A percentile compares a stretch with the other conserved stretches of the same genome.
Conservation (phyloP, 2,888 invertebrate genomes). For the Ichneumon xanthorius region DNA sequence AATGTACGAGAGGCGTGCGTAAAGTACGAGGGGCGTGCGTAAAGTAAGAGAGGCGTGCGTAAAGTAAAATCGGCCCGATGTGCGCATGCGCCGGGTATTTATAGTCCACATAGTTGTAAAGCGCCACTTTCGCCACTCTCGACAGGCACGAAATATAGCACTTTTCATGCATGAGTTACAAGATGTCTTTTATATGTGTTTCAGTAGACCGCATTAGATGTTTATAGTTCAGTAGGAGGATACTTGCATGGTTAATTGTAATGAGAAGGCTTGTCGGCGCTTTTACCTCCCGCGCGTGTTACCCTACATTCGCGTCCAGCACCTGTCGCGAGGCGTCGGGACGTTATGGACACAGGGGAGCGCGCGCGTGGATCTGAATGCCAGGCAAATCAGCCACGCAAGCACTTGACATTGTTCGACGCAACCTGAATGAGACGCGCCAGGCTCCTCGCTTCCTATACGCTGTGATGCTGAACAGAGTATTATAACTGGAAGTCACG, state of each 20-base stretch:
- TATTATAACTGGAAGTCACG: slow-evolving; percentile 35
- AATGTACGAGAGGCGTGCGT: no score
- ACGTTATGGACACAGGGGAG: slow-evolving; percentile 3
- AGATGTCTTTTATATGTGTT: slow-evolving; percentile 8
- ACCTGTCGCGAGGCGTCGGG: slow-evolving; percentile 60
- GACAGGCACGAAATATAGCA: no score
- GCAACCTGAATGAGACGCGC: slow-evolving; percentile 24
- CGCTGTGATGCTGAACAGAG: not conserved
- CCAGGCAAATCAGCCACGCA: slow-evolving; percentile 29
- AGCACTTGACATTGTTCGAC: slow-evolving; percentile 12
- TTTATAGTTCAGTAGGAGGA: slow-evolving; percentile 26
- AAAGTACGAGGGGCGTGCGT: no score
- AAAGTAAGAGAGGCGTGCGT: no score
- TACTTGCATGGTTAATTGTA: slow-evolving; percentile 43
- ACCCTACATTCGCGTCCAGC: slow-evolving; percentile 66
- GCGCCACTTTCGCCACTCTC: no score
- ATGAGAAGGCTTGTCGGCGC: slow-evolving; percentile 47
- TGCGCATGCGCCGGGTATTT: no score
- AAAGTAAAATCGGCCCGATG: slow-evolving; percentile 1
- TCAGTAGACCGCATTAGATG: slow-evolving; percentile 39
- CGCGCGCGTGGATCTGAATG: slow-evolving; percentile 15
- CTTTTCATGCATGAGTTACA: not conserved
- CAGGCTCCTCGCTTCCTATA: not conserved
- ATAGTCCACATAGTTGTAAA: not conserved
- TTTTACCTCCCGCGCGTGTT: slow-evolving; percentile 59